phyloP scores from a whole-genome alignment of 2,113 vertebrate species.

The Ceyx cyanopectus region DNA sequence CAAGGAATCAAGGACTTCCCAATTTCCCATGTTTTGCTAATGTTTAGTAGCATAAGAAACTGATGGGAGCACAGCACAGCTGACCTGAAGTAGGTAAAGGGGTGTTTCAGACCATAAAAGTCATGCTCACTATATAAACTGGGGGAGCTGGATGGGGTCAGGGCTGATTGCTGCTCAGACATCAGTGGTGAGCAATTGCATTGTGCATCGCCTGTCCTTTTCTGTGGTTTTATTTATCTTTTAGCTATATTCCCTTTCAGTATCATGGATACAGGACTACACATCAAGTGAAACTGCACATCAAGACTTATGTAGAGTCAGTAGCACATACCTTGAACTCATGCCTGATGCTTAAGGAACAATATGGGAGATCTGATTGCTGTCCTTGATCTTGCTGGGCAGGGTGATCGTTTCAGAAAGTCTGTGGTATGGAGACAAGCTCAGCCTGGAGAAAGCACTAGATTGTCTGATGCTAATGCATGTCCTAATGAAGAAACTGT shows the following conservation, averaged over 20 bases:
- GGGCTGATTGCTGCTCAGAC: not conserved
- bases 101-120: not conserved
- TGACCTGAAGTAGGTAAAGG: not conserved
- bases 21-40: not conserved
- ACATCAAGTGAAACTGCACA: not conserved
- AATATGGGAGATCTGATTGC: not conserved
- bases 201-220: not conserved
- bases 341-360: not conserved
- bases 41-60: not conserved
- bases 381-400: not conserved
- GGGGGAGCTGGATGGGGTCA: not conserved
- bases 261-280: not conserved
- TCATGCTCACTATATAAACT: not conserved
- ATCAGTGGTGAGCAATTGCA: not conserved
- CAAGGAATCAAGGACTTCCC: not conserved
- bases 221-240: not conserved
- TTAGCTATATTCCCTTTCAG: not conserved
- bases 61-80: not conserved
- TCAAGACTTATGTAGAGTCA: fast-evolving
- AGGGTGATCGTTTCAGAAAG: not conserved
- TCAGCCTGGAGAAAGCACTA: not conserved
- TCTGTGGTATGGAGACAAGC: not conserved
- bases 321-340: not conserved
- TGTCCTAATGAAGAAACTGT: not conserved
- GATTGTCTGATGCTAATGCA: not conserved